Evolutionary conservation across 2,113 vertebrate species (phyloP).

Genomic region (Pagrus major): DNA sequence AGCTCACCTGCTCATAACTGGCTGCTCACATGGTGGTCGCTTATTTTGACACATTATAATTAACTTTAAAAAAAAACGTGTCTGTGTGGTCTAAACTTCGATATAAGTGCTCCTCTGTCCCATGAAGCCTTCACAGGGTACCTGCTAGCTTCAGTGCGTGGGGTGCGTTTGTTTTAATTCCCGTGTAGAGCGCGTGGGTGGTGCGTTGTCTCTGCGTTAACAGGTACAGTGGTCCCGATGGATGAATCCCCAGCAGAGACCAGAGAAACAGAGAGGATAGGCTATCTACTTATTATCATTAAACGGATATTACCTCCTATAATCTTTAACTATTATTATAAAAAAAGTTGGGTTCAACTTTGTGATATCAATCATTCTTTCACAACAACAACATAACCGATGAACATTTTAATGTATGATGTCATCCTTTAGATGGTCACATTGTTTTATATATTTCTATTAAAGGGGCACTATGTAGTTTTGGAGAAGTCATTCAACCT

Average conservation of each 20-base stretch:
- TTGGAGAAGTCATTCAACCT: no score
- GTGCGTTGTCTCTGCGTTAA: slow-evolving; percentile 10
- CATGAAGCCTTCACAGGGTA: slow-evolving; percentile 1
- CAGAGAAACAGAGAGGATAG: no score
- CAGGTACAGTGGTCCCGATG: neutral
- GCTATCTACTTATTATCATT: no score
- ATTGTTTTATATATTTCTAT: neutral
- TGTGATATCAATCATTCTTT: no score
- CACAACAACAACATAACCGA: no score
- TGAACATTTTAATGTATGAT: neutral
- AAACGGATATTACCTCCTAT: no score
- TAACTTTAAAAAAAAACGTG: no score
- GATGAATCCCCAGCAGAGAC: neutral
- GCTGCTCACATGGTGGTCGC: neutral
- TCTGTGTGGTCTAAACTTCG: neutral
- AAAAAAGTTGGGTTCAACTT: no score
- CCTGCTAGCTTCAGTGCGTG: neutral
- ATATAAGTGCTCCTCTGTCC: neutral
- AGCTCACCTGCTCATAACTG: neutral
- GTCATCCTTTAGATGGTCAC: neutral
- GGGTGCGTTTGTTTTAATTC: slow-evolving; percentile 1
- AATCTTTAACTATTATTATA: no score
- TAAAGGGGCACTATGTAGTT: no score
- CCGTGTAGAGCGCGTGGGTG: neutral
- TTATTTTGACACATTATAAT: neutral